These are phyloP conservation scores for Microchirus variegatus DNA, from an alignment of 2,797 vertebrate species.

Conservation along the genomic window DNA sequence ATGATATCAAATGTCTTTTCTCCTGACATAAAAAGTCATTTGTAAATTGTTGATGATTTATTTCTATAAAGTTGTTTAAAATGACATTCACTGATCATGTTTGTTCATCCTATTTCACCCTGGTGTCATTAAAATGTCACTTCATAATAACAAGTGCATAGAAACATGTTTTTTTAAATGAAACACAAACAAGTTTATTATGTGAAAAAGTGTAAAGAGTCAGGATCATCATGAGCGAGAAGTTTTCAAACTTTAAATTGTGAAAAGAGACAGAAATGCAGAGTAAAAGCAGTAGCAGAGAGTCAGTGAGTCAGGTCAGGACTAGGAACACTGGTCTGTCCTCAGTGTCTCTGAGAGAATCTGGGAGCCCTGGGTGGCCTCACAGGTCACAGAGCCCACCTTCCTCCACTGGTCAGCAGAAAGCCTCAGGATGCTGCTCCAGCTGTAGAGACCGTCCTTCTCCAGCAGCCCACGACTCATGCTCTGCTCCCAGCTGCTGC, in stretches of 20 bases:
- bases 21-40: no score
- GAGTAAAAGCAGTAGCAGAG: slow-evolving; percentile 14
- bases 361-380: slow-evolving; percentile 15
- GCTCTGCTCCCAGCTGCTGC: slow-evolving; percentile 28
- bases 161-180: background rate
- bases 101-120: no score
- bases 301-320: slow-evolving; percentile 18
- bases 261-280: background rate
- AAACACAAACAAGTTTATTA: slow-evolving; percentile 1
- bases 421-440: slow-evolving; percentile 52
- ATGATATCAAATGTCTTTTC: no score
- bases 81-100: no score
- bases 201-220: background rate
- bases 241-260: background rate
- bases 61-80: no score
- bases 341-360: slow-evolving; percentile 1
- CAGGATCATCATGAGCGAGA: background rate
- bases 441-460: slow-evolving; percentile 47
- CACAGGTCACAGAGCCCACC: slow-evolving; percentile 19
- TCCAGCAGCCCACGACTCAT: slow-evolving; percentile 33
- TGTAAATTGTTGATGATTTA: no score
- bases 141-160: no score
- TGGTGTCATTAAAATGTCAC: no score
- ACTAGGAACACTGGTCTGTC: slow-evolving; percentile 10
- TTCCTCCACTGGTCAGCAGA: slow-evolving; percentile 7